These are phyloP conservation scores for Pseudochirops corinnae DNA, from an alignment of 2,797 vertebrate species.

Conservation along the genomic window DNA sequence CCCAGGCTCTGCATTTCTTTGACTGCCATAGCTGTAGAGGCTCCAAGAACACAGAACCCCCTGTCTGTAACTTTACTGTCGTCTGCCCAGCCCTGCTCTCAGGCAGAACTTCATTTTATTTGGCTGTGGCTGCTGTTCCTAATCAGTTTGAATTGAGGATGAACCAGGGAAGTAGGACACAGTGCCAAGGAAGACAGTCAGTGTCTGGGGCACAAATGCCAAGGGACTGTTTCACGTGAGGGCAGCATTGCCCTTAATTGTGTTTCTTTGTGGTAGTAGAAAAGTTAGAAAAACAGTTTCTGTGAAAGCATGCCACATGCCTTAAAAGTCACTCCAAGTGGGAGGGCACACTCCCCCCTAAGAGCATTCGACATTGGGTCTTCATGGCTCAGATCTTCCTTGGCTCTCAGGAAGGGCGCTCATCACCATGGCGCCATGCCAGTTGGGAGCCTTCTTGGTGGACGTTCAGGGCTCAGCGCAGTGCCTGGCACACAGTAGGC, in stretches of 20 bases:
- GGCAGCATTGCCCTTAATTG: not conserved
- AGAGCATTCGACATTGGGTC: not conserved
- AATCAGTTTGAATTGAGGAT: not conserved
- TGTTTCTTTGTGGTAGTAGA: not conserved
- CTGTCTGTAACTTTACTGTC: not conserved
- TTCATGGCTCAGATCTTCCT: not conserved
- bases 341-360: not conserved
- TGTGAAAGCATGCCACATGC: not conserved
- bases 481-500: not conserved
- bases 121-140: not conserved
- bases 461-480: not conserved
- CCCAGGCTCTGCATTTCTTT: not conserved
- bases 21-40: not conserved
- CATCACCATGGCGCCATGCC: not conserved
- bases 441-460: not conserved
- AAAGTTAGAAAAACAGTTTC: not conserved
- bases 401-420: not conserved
- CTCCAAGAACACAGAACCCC: not conserved
- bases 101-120: not conserved
- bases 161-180: not conserved
- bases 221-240: not conserved
- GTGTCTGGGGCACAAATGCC: not conserved
- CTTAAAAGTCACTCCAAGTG: not conserved
- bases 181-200: not conserved
- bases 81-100: not conserved